Evolutionary conservation across 2,113 vertebrate species (phyloP).

Genomic region (Ifrita kowaldi): DNA sequence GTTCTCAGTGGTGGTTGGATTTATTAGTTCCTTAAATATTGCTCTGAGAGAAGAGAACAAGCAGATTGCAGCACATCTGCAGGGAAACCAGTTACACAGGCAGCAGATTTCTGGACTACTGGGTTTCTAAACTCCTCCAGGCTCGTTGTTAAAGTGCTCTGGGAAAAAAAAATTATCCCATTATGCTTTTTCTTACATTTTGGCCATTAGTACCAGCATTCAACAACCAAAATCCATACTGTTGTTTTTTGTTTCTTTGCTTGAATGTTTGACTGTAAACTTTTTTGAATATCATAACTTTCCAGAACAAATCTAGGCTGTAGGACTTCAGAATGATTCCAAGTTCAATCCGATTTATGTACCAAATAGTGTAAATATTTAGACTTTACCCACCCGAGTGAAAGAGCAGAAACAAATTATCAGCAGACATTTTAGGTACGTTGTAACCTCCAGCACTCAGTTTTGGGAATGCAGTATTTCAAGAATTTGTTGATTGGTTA

Average conservation of each 20-base stretch:
- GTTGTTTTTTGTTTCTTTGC: not conserved
- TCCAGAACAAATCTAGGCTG: not conserved
- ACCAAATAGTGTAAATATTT: not conserved
- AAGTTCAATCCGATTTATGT: not conserved
- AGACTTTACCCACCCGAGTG: not conserved
- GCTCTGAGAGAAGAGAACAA: not conserved
- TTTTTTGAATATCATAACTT: not conserved
- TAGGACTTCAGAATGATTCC: not conserved
- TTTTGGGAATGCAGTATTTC: slow-evolving; percentile 3
- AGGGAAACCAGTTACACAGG: not conserved
- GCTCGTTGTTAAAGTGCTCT: not conserved
- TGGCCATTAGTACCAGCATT: not conserved
- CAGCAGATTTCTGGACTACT: not conserved
- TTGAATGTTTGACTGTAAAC: not conserved
- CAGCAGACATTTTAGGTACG: not conserved
- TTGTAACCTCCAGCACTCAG: not conserved
- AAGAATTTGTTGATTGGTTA: slow-evolving; percentile 26
- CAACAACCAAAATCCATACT: not conserved
- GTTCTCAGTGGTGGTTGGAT: not conserved
- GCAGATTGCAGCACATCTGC: not conserved
- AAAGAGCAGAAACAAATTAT: not conserved
- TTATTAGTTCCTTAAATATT: not conserved
- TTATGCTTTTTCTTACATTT: not conserved
- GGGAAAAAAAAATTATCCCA: not conserved
- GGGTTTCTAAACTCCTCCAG: not conserved